These are phyloP conservation scores for Araneus ventricosus DNA, from an alignment of 1,140 invertebrate species.

Conservation along the genomic window DNA sequence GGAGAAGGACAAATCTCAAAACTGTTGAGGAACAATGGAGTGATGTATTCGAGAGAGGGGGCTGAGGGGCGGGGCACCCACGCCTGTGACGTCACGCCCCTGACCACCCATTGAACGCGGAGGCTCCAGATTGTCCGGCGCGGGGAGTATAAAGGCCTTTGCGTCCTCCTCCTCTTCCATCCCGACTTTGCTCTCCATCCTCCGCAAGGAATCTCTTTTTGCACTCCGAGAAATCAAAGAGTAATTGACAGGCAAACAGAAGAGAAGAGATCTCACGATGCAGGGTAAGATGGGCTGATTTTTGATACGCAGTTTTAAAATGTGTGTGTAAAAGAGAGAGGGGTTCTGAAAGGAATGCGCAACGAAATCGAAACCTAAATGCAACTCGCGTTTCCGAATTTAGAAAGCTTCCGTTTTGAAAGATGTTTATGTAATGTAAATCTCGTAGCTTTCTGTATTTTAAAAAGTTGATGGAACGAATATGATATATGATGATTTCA, in stretches of 20 bases:
- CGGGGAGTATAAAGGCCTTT: constrained; percentile 66
- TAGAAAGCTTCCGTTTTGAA: too few relatives aligned
- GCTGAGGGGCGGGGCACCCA: constrained; percentile 42
- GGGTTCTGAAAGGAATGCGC: neutral
- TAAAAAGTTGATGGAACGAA: too few relatives aligned
- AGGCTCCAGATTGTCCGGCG: constrained; percentile 69
- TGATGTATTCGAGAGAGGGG: constrained; percentile 15
- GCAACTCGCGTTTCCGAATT: neutral
- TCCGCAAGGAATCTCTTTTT: neutral
- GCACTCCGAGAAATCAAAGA: neutral
- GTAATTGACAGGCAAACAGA: neutral
- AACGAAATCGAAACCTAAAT: neutral
- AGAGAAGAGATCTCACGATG: neutral
- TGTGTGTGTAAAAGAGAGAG: neutral
- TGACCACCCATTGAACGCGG: constrained; percentile 64
- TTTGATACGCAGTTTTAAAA: neutral
- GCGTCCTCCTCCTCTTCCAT: constrained; percentile 24
- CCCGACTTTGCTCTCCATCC: constrained; percentile 23
- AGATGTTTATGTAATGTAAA: too few relatives aligned
- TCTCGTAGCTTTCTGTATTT: too few relatives aligned
- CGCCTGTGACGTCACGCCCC: constrained; percentile 68
- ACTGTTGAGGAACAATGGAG: constrained; percentile 42
- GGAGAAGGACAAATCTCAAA: constrained; percentile 60
- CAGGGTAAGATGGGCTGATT: neutral
- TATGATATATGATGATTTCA: too few relatives aligned